phyloP scores from a whole-genome alignment of 2,113 vertebrate species.

The Polypterus bichir region DNA sequence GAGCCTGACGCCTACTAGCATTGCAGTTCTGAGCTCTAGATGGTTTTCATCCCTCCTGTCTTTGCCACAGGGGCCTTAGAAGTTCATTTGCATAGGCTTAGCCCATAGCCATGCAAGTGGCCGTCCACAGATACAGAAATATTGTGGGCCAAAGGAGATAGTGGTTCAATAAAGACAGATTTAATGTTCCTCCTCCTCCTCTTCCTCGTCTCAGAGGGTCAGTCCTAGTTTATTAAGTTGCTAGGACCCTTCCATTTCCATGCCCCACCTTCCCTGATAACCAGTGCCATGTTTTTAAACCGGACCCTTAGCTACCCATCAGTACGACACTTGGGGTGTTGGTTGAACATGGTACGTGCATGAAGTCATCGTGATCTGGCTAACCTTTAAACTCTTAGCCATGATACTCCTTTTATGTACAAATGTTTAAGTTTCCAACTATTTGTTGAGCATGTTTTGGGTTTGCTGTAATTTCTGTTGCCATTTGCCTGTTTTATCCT shows the following conservation, averaged over 20 bases:
- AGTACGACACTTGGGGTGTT: constrained; percentile 12
- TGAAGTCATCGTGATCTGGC: constrained; percentile 8
- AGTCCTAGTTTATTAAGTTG: background rate
- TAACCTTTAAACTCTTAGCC: constrained; percentile 16
- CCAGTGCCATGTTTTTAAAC: constrained; percentile 1
- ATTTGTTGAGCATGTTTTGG: constrained; percentile 29
- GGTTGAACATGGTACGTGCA: constrained; percentile 13
- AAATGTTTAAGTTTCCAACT: constrained; percentile 19
- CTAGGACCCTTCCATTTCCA: constrained; percentile 19
- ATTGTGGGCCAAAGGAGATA: no score
- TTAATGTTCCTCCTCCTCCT: constrained; percentile 19
- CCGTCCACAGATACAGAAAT: no score
- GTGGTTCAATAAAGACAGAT: no score
- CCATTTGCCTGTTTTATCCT: constrained; percentile 23
- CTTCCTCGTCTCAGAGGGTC: constrained; percentile 15
- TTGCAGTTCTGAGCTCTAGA: no score
- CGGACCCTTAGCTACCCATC: constrained; percentile 1
- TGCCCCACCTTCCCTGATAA: constrained; percentile 5
- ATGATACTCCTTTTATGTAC: constrained; percentile 10
- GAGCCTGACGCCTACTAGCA: no score
- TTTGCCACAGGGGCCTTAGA: background rate
- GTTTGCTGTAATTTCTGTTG: constrained; percentile 24
- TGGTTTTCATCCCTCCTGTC: background rate
- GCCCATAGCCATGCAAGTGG: background rate
- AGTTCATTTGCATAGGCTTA: background rate